Percentiles rank a stretch among this genome's conserved stretches.
These are phyloP conservation scores for Trichechus manatus DNA, from an alignment of 2,113 vertebrate species.

Conservation along the genomic window DNA sequence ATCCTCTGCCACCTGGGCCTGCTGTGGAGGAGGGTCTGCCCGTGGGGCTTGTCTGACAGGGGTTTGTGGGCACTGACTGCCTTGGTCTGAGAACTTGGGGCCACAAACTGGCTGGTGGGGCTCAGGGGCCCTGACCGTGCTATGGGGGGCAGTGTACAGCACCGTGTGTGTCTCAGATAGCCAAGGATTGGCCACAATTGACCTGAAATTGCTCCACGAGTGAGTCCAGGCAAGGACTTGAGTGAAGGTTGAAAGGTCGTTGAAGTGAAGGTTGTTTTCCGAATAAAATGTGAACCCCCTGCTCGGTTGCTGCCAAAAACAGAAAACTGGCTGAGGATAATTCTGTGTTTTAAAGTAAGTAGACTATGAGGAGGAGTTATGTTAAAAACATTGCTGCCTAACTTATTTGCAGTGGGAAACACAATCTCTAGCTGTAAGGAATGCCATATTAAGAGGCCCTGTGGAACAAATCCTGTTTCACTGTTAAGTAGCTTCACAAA, in stretches of 20 bases:
- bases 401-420: not conserved
- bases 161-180: not conserved
- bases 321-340: not conserved
- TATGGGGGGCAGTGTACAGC: not conserved
- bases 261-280: not conserved
- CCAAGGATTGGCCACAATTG: not conserved
- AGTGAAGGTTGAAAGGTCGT: not conserved
- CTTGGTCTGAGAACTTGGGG: not conserved
- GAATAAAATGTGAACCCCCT: not conserved
- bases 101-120: not conserved
- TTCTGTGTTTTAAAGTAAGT: not conserved
- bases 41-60: not conserved
- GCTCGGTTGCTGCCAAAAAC: slow-evolving; percentile 21
- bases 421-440: slow-evolving; percentile 15
- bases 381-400: slow-evolving; percentile 19
- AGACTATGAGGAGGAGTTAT: not conserved
- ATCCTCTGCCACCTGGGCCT: not conserved
- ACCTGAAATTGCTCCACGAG: not conserved
- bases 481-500: not conserved
- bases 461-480: not conserved
- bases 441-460: not conserved
- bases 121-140: not conserved
- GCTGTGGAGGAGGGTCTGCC: not conserved
- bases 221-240: not conserved
- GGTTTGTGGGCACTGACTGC: not conserved